These are phyloP conservation scores for Neolamprologus sp. DNA, from an alignment of 2,113 vertebrate genomes.

Conservation along the genomic window DNA sequence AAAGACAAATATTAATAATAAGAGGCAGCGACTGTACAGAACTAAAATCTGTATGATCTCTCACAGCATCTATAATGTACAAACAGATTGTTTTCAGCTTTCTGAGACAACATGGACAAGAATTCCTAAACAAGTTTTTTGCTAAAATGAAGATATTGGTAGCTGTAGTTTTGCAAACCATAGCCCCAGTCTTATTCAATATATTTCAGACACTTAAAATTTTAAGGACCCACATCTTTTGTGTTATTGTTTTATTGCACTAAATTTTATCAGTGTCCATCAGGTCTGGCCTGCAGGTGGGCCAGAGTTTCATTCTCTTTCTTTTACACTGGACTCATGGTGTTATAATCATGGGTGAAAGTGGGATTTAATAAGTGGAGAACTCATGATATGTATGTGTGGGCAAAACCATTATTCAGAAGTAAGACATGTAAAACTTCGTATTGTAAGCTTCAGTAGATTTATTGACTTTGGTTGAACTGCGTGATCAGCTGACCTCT, in stretches of 20 bases:
- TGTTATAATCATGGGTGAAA: neutral
- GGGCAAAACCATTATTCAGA: rapidly evolving
- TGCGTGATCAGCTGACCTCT: neutral
- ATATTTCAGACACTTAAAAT: neutral
- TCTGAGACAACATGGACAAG: neutral
- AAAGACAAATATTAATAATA: neutral
- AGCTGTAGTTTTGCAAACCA: neutral
- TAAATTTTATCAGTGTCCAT: neutral
- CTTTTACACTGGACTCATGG: neutral
- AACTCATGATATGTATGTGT: neutral
- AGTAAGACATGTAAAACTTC: neutral
- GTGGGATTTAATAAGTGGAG: neutral
- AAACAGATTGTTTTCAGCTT: neutral
- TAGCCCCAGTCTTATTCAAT: neutral
- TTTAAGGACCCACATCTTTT: neutral
- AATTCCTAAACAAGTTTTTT: neutral
- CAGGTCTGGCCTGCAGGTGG: neutral
- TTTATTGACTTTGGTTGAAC: neutral
- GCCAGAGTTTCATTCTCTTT: neutral
- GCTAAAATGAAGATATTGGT: neutral
- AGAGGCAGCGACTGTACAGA: neutral
- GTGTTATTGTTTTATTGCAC: neutral
- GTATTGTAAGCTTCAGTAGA: neutral
- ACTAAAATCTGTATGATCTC: neutral
- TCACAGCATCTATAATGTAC: neutral